Evolutionary conservation across 2,888 invertebrate genomes (phyloP).

Genomic region (Smittia sp.): DNA sequence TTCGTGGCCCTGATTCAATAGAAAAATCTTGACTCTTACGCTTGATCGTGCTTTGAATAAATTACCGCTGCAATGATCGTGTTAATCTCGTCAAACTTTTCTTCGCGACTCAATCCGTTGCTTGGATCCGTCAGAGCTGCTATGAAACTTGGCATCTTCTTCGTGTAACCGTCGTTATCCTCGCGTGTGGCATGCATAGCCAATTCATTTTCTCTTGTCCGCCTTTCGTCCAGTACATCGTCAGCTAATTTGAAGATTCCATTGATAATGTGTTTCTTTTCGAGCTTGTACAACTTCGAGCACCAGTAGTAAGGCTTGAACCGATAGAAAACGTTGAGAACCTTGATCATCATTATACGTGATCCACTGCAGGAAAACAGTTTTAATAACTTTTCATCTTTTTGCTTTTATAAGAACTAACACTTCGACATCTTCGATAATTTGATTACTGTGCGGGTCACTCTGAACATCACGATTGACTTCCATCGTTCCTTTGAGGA

Average conservation of each 20-base stretch:
- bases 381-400: not conserved
- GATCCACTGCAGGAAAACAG: not conserved
- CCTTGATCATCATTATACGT: not conserved
- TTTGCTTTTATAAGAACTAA: not conserved
- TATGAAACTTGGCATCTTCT: not conserved
- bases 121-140: not conserved
- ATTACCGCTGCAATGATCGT: constrained; percentile 10
- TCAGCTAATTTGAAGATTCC: not conserved
- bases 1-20: not conserved
- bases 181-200: too few relatives aligned
- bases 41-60: not conserved
- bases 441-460: not conserved
- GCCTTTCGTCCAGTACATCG: not conserved
- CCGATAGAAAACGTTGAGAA: not conserved
- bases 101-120: not conserved
- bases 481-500: not conserved
- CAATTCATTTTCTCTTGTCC: not conserved
- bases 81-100: constrained; percentile 10
- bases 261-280: not conserved
- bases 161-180: not conserved
- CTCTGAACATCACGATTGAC: not conserved
- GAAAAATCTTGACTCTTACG: not conserved
- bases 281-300: not conserved
- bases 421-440: not conserved
- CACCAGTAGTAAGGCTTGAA: not conserved